phyloP scores from a whole-genome alignment of 2,113 vertebrate species.

The Cyanocitta stelleri region DNA sequence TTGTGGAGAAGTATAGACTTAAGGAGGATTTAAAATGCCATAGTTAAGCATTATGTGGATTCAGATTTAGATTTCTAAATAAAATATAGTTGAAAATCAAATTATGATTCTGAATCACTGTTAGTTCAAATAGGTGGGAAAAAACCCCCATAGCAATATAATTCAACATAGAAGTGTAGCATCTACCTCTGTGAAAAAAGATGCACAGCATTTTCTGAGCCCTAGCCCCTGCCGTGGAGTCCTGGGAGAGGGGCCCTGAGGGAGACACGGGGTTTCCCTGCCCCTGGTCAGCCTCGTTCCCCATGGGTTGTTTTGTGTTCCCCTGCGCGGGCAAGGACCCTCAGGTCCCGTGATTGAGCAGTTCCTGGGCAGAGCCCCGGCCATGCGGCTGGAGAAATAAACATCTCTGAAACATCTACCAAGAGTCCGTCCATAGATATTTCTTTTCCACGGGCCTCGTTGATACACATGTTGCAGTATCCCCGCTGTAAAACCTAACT shows the following conservation, averaged over 20 bases:
- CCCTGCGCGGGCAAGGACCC: too few relatives aligned
- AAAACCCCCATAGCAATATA: rapidly evolving
- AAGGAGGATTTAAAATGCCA: background rate
- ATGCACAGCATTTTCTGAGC: background rate
- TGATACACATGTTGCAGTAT: too few relatives aligned
- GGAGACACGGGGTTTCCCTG: too few relatives aligned
- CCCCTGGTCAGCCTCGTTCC: too few relatives aligned
- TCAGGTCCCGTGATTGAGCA: too few relatives aligned
- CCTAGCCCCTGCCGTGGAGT: background rate
- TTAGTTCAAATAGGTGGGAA: background rate
- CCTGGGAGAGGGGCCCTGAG: too few relatives aligned
- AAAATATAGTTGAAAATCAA: background rate
- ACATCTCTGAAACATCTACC: too few relatives aligned
- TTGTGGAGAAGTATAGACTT: background rate
- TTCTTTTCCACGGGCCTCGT: too few relatives aligned
- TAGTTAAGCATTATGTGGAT: background rate
- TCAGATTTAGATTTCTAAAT: background rate
- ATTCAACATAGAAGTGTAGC: background rate
- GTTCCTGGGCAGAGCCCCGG: too few relatives aligned
- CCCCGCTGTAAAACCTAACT: background rate
- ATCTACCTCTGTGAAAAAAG: background rate
- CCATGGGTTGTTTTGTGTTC: too few relatives aligned
- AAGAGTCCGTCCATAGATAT: too few relatives aligned
- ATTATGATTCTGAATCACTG: background rate
- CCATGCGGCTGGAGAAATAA: too few relatives aligned